Conservation (phyloP, 1,140 invertebrate species). For the Scaptomyza graminum region DNA sequence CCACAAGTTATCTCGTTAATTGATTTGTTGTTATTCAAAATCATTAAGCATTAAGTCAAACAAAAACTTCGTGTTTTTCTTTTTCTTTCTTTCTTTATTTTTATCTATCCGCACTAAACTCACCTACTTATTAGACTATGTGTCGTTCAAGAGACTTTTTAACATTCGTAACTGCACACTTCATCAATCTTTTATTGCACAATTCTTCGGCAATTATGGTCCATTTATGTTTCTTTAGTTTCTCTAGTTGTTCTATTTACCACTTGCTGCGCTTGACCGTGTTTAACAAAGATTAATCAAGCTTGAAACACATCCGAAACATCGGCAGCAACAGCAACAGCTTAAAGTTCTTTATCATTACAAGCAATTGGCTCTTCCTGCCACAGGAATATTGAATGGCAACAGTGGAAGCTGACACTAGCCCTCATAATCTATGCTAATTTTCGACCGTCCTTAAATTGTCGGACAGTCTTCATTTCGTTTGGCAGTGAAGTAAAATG, state of each 20-base stretch:
- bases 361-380: conserved; percentile 53
- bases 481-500: conserved; percentile 14
- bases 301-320: conserved; percentile 12
- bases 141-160: too few relatives aligned
- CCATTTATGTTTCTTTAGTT: neutral
- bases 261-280: neutral
- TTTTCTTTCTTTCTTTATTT: too few relatives aligned
- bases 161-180: too few relatives aligned
- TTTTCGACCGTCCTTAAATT: conserved; percentile 57
- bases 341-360: conserved; percentile 57
- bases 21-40: too few relatives aligned
- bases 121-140: too few relatives aligned
- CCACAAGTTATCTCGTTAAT: too few relatives aligned
- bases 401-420: conserved; percentile 32
- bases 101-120: too few relatives aligned
- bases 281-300: conserved; percentile 24
- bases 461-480: conserved; percentile 51
- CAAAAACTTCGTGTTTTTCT: too few relatives aligned
- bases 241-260: neutral
- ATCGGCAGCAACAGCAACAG: conserved; percentile 21
- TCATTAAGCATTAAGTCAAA: too few relatives aligned
- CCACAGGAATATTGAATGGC: conserved; percentile 13
- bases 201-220: too few relatives aligned
- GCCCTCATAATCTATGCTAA: conserved; percentile 74
- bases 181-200: too few relatives aligned